These are phyloP conservation scores for Propsilocerus akamusi DNA, from an alignment of 1,140 invertebrate genomes.

Conservation along the genomic window DNA sequence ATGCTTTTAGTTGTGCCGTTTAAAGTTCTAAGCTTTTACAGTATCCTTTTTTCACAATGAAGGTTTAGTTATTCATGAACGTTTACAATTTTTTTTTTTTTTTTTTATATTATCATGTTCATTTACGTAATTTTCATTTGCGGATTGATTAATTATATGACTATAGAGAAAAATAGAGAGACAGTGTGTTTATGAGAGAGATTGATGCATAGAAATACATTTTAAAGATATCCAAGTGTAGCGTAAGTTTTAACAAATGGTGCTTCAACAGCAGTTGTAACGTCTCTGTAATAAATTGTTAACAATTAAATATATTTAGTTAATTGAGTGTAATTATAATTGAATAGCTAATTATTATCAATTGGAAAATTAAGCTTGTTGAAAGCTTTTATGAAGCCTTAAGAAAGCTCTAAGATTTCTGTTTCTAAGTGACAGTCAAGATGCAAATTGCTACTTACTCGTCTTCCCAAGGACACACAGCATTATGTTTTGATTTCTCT, in stretches of 20 bases:
- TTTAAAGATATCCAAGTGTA: conserved; percentile 72
- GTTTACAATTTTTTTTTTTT: too few species aligned
- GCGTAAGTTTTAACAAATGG: conserved; percentile 82
- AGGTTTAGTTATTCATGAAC: too few species aligned
- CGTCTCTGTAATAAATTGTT: conserved; percentile 44
- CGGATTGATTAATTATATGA: too few species aligned
- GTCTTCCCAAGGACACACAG: conserved; percentile 77
- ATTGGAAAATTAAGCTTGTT: conserved; percentile 2
- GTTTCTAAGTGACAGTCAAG: neutral
- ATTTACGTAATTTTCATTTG: too few species aligned
- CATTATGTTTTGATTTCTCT: conserved; percentile 38
- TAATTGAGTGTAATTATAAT: neutral
- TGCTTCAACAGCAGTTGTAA: conserved; percentile 57
- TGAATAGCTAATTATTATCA: neutral
- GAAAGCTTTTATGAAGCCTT: too few species aligned
- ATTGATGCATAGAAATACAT: too few species aligned
- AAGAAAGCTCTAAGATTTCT: conserved; percentile 2
- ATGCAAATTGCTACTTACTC: conserved; percentile 54
- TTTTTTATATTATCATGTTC: too few species aligned
- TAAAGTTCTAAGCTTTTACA: too few species aligned
- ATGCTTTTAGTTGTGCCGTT: too few species aligned
- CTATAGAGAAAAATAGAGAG: too few species aligned
- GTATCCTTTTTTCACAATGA: too few species aligned
- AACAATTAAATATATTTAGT: neutral
- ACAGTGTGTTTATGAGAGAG: too few species aligned